Base-by-base conservation (phyloP, 2,113 vertebrate species). In the Callorhinus ursinus region DNA sequence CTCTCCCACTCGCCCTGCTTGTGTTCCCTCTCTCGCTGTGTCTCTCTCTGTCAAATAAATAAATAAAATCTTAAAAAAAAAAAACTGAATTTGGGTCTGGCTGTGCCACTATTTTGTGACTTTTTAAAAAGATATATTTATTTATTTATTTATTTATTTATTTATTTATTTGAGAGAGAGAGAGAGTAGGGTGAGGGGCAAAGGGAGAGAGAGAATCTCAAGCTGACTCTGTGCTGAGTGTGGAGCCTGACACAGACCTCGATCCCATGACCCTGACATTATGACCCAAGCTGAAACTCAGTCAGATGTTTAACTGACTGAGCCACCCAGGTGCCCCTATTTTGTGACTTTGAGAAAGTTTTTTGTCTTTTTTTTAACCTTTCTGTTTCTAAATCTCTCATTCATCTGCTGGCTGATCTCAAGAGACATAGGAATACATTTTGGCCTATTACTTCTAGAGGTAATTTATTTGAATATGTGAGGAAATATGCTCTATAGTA, bases 401-500 rank as follows among this genome's bases (percentile, higher is more conserved):
- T 16, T 14, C 16, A 88, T 57, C 22, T 31, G 42, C 4, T 77
- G 4, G 8, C 14, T 31, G 72, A 5, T 39, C 4, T 84, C 33
- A 18, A 83, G 36, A 55, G 16, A 82, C 10, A 53, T 13, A 61
- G 36, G 18, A 39, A 69, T 57, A 31, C 4, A 2, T 57, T 83
- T 94, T 80, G 72, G 2, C 4, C 7, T 39, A 55, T 42, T 61
- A 61, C 1, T 61, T 81, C 11, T 93, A 36, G 7, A 90, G 2
- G 24, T 51, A 39, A 77, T 51, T 69, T 81, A 55, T 26, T 87
- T 93, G 76, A 94, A 79, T 36, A 79, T 26, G 49, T 79, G 53
- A 97, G 57, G 33, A 71, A 88, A 72, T 83, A 83, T 72, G 36
- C 11, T n/a, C 2, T 19, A 7, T 11, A 26, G 6, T 46, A 80